Evolutionary conservation across 2,797 vertebrate species (phyloP).

Genomic region (Cossypha dichroa): DNA sequence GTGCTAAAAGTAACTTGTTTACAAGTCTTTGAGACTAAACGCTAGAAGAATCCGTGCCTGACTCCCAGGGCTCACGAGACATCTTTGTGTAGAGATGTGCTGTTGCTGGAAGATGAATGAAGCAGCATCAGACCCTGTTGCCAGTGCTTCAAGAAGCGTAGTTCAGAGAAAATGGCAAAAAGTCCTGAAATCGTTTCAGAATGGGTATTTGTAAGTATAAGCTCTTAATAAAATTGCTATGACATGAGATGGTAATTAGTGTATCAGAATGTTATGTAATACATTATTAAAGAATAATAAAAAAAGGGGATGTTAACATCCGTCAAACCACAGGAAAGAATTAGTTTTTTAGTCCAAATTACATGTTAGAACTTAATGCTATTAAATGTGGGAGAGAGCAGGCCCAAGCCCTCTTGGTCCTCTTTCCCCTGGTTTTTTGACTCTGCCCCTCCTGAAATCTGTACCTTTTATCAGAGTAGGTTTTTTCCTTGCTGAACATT

Average conservation of each 20-base stretch:
- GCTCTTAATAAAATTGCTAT: constrained; percentile 52
- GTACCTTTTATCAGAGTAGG: neutral
- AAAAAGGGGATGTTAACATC: neutral
- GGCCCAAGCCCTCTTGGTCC: neutral
- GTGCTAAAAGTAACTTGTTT: constrained; percentile 67
- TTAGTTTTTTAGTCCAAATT: constrained; percentile 31
- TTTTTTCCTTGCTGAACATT: neutral
- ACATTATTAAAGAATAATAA: constrained; percentile 11
- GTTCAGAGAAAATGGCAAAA: constrained; percentile 14
- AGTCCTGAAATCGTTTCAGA: neutral
- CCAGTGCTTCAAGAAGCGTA: constrained; percentile 17
- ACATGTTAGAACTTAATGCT: neutral
- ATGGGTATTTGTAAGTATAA: constrained; percentile 36
- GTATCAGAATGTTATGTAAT: constrained; percentile 62
- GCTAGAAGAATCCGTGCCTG: constrained; percentile 63
- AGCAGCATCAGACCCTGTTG: neutral
- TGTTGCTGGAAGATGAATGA: constrained; percentile 8
- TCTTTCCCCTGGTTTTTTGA: neutral
- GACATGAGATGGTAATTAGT: constrained; percentile 43
- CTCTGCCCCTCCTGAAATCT: neutral
- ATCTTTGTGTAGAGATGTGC: neutral
- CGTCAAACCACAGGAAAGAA: constrained; percentile 16
- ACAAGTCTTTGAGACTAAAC: constrained; percentile 59
- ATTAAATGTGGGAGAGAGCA: neutral
- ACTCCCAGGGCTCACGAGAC: neutral